Percentiles rank a stretch among this genome's conserved stretches.
Evolutionary conservation across 2,888 invertebrate species (phyloP).

Genomic region (Andrena dorsata): DNA sequence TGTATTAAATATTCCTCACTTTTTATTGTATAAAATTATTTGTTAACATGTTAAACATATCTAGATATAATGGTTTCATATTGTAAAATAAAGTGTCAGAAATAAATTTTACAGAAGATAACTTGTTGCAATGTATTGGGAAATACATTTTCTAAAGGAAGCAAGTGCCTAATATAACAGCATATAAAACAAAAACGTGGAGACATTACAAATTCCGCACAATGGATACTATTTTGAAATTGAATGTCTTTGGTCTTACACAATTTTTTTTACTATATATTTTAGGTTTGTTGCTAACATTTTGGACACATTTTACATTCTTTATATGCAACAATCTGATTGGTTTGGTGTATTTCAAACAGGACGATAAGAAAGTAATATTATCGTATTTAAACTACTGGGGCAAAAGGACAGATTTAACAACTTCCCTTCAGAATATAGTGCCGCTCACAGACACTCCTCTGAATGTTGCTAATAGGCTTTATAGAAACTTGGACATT

Average conservation of each 20-base stretch:
- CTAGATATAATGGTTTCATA: no score
- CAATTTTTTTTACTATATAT: background rate
- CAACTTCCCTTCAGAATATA: constrained; percentile 51
- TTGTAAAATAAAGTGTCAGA: no score
- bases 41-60: background rate
- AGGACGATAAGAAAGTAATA: constrained; percentile 60
- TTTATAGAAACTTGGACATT: constrained; percentile 1
- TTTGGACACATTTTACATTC: constrained; percentile 51
- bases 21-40: background rate
- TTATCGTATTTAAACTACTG: constrained; percentile 71
- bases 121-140: no score
- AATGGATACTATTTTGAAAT: no score
- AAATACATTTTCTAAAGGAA: no score
- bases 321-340: constrained; percentile 66
- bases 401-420: constrained; percentile 72
- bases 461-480: accelerated
- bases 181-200: no score
- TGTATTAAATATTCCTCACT: no score
- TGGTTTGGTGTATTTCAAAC: constrained; percentile 70
- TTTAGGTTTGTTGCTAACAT: constrained; percentile 42
- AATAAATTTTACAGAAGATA: no score
- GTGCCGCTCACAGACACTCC: constrained; percentile 41
- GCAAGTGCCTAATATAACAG: no score
- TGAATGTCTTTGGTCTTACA: no score
- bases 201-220: no score